Evolutionary conservation across 2,888 invertebrate genomes (phyloP).

Genomic region (Phrixothrix hirtus): DNA sequence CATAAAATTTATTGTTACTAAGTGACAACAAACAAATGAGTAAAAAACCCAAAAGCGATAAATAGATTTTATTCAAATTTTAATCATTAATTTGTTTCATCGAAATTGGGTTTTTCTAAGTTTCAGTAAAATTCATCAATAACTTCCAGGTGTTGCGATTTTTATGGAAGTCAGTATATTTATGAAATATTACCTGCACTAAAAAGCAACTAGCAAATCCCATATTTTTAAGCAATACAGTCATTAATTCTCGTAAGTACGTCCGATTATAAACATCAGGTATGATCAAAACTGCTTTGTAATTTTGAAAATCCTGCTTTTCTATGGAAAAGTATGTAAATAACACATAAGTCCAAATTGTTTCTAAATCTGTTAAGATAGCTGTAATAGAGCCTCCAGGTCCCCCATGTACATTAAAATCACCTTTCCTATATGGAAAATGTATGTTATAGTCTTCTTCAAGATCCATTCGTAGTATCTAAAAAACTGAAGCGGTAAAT

Average conservation of each 20-base stretch:
- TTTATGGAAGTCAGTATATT: no score
- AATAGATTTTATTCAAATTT: no score
- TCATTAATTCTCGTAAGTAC: conserved; percentile 83
- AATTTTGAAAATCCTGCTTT: conserved; percentile 69
- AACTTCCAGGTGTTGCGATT: no score
- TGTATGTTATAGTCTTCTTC: conserved; percentile 80
- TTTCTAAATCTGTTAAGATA: conserved; percentile 81
- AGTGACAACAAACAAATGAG: no score
- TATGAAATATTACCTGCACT: conserved; percentile 77
- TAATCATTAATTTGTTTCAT: no score
- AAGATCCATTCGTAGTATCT: conserved; percentile 69
- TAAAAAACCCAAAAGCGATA: no score
- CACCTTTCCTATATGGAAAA: conserved; percentile 87
- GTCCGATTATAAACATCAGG: conserved; percentile 88
- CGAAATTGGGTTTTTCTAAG: no score
- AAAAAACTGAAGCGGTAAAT: conserved; percentile 21
- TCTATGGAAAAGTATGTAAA: conserved; percentile 77
- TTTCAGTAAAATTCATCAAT: no score
- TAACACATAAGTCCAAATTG: conserved; percentile 85
- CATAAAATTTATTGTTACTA: no score
- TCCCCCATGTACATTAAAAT: conserved; percentile 81
- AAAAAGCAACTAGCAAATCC: conserved; percentile 86
- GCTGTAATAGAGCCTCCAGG: conserved; percentile 86
- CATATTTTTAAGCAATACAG: conserved; percentile 75
- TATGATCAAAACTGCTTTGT: conserved; percentile 84